Percentiles rank a stretch among this genome's conserved stretches.
Conservation (phyloP, 37 sponge, comb jelly and placozoan genomes). For the Theonella swinhoei region DNA sequence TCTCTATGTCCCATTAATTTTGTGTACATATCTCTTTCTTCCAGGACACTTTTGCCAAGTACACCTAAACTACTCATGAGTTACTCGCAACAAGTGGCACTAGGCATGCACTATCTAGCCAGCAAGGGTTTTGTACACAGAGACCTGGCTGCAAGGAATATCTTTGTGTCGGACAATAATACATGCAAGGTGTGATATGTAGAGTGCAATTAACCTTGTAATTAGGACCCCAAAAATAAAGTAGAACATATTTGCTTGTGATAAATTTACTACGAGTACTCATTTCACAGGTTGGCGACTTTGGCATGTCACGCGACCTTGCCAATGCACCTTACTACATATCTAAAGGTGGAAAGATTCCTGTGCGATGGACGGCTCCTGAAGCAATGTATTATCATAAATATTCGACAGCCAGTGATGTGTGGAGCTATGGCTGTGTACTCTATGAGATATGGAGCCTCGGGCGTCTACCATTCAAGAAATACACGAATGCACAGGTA, state of each 20-base stretch:
- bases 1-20: neutral
- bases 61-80: constrained; percentile 31
- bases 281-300: constrained; percentile 34
- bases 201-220: neutral
- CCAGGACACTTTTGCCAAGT: neutral
- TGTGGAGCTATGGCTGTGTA: constrained; percentile 57
- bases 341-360: constrained; percentile 16
- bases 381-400: constrained; percentile 39
- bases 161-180: constrained; percentile 49
- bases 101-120: constrained; percentile 75
- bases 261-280: neutral
- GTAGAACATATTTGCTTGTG: too few species aligned
- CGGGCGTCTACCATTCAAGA: constrained; percentile 37
- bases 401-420: constrained; percentile 54
- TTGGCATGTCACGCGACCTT: constrained; percentile 37
- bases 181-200: constrained; percentile 66
- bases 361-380: constrained; percentile 47
- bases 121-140: constrained; percentile 74
- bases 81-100: constrained; percentile 63
- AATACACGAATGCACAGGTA: constrained; percentile 36
- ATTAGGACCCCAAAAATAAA: neutral
- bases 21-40: too few species aligned
- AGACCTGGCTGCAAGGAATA: constrained; percentile 78
- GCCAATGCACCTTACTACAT: constrained; percentile 17
- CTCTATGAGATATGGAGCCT: constrained; percentile 57